Percentiles rank a stretch among this genome's conserved stretches.
Conservation (phyloP, 2,888 invertebrate species). For the Hirtodrosophila confusa region DNA sequence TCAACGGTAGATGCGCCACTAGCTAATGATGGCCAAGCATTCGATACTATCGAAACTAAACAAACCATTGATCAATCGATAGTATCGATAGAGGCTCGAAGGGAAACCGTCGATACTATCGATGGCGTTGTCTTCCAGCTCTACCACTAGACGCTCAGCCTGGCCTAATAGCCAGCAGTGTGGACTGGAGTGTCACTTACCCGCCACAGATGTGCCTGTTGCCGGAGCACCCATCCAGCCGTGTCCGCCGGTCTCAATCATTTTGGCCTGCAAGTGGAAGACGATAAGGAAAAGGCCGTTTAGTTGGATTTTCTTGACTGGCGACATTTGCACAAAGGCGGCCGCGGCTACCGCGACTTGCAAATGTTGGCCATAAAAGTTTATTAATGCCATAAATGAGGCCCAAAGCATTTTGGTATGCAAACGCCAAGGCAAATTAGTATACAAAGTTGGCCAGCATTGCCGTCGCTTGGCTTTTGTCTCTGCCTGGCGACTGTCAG, state of each 20-base stretch:
- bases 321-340: slow-evolving; percentile 47
- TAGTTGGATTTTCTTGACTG: slow-evolving; percentile 12
- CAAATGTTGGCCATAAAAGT: slow-evolving; percentile 75
- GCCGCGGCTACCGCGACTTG: slow-evolving; percentile 19
- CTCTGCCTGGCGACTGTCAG: slow-evolving; percentile 14
- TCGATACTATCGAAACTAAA: too few relatives aligned
- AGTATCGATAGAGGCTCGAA: too few relatives aligned
- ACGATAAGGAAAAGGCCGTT: slow-evolving; percentile 46
- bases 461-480: slow-evolving; percentile 29
- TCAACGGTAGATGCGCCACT: too few relatives aligned
- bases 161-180: too few relatives aligned
- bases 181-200: slow-evolving; percentile 67
- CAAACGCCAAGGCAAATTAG: slow-evolving; percentile 79
- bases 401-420: slow-evolving; percentile 70
- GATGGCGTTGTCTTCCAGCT: too few relatives aligned
- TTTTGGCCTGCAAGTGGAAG: slow-evolving; percentile 78
- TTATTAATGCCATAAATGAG: slow-evolving; percentile 79
- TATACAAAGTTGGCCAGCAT: slow-evolving; percentile 70
- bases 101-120: too few relatives aligned
- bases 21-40: too few relatives aligned
- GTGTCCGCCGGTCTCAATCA: slow-evolving; percentile 83
- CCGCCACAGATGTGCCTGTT: slow-evolving; percentile 82
- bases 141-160: too few relatives aligned
- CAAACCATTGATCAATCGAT: too few relatives aligned
- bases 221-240: slow-evolving; percentile 83